Conservation (phyloP, 2,888 invertebrate genomes). For the Cheilosia vernalis region DNA sequence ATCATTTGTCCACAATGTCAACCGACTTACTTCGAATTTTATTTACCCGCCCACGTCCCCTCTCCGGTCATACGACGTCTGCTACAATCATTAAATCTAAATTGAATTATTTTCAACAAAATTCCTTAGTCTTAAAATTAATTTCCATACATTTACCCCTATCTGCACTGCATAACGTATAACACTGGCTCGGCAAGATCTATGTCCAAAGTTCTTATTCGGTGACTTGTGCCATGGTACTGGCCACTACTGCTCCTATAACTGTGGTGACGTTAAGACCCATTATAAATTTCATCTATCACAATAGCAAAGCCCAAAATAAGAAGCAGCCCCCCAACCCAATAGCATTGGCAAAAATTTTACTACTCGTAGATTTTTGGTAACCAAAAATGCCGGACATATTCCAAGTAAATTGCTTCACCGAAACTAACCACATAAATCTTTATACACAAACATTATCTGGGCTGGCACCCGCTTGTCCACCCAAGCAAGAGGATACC, state of each 20-base stretch:
- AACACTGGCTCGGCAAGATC: slow-evolving; percentile 25
- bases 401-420: slow-evolving; percentile 75
- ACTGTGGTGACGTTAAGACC: slow-evolving; percentile 54
- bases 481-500: slow-evolving; percentile 68
- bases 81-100: slow-evolving; percentile 57
- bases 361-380: slow-evolving; percentile 71
- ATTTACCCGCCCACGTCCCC: not conserved
- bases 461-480: slow-evolving; percentile 62
- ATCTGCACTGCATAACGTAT: slow-evolving; percentile 22
- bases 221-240: slow-evolving; percentile 47
- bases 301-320: slow-evolving; percentile 56
- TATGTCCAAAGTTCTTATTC: slow-evolving; percentile 48
- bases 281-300: slow-evolving; percentile 72
- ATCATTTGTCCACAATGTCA: slow-evolving; percentile 54
- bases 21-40: slow-evolving; percentile 14
- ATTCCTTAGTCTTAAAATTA: slow-evolving; percentile 63
- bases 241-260: not conserved
- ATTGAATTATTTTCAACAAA: slow-evolving; percentile 72
- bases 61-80: not conserved
- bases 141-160: slow-evolving; percentile 51
- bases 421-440: slow-evolving; percentile 75
- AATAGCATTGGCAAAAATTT: slow-evolving; percentile 32
- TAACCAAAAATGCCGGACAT: slow-evolving; percentile 73
- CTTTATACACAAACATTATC: slow-evolving; percentile 74
- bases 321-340: slow-evolving; percentile 2